Percentiles rank a stretch among this genome's conserved stretches.
Evolutionary conservation across 2,888 invertebrate species (phyloP).

Genomic region (Philhelius pedissequus): DNA sequence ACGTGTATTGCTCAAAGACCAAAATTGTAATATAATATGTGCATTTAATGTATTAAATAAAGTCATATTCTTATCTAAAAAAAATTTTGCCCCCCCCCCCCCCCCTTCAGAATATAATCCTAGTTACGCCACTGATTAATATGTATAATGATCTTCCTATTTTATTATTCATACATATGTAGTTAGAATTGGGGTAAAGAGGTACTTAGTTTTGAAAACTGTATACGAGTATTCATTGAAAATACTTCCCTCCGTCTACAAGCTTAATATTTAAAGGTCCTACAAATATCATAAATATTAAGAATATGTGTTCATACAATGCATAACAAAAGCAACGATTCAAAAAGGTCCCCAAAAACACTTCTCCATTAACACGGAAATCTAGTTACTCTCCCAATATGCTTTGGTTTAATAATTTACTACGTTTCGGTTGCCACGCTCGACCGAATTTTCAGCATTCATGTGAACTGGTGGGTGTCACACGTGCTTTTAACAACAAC

Average conservation of each 20-base stretch:
- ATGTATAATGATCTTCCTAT: neutral
- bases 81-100: no score
- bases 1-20: no score
- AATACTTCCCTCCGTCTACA: neutral
- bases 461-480: neutral
- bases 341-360: neutral
- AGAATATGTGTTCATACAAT: neutral
- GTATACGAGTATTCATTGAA: neutral
- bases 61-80: no score
- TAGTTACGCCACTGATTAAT: no score
- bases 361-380: neutral
- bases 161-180: neutral
- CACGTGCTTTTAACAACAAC: neutral
- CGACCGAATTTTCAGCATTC: neutral
- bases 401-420: neutral
- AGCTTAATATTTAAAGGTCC: neutral
- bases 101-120: no score
- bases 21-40: no score
- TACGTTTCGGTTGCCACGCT: slow-evolving; percentile 4
- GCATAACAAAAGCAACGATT: neutral
- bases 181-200: neutral
- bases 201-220: neutral
- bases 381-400: slow-evolving; percentile 1
- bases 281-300: neutral
- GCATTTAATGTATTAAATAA: no score